Evolutionary conservation across 1,140 invertebrate genomes (phyloP).

Genomic region (Lepidotrigona ventralis): DNA sequence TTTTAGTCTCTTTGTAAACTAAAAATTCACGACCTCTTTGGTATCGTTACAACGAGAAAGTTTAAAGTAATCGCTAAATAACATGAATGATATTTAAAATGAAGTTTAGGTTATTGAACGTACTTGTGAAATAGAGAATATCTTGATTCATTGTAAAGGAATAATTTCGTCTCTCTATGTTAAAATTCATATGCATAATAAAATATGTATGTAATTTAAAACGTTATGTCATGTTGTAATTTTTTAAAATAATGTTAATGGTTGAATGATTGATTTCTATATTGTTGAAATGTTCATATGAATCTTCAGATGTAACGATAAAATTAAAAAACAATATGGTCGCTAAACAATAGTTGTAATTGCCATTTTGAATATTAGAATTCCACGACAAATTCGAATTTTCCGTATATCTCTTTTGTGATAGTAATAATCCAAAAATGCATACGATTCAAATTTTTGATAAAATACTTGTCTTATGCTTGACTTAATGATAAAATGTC

Average conservation of each 20-base stretch:
- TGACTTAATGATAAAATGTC: no score
- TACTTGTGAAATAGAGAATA: slow-evolving; percentile 50
- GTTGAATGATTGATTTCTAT: not conserved
- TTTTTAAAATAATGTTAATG: not conserved
- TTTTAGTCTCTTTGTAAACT: slow-evolving; percentile 22
- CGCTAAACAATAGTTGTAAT: not conserved
- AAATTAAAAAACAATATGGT: not conserved
- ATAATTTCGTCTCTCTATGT: slow-evolving; percentile 63
- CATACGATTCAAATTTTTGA: not conserved
- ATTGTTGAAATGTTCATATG: no score
- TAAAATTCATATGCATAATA: slow-evolving; percentile 59
- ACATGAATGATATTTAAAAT: slow-evolving; percentile 29
- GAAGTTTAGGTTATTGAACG: slow-evolving; percentile 54
- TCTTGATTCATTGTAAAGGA: slow-evolving; percentile 53
- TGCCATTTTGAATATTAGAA: not conserved
- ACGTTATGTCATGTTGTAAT: not conserved
- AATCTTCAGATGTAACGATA: not conserved
- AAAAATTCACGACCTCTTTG: slow-evolving; percentile 39
- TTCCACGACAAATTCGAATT: not conserved
- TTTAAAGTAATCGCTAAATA: slow-evolving; percentile 21
- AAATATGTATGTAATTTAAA: slow-evolving; percentile 63
- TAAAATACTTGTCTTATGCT: not conserved
- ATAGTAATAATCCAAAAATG: not conserved
- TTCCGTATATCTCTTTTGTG: not conserved
- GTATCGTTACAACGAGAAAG: slow-evolving; percentile 37